A percentile compares a stretch with the other conserved stretches of the same genome.
Evolutionary conservation across 1,140 invertebrate genomes (phyloP).

Genomic region (Cherax quadricarinatus): DNA sequence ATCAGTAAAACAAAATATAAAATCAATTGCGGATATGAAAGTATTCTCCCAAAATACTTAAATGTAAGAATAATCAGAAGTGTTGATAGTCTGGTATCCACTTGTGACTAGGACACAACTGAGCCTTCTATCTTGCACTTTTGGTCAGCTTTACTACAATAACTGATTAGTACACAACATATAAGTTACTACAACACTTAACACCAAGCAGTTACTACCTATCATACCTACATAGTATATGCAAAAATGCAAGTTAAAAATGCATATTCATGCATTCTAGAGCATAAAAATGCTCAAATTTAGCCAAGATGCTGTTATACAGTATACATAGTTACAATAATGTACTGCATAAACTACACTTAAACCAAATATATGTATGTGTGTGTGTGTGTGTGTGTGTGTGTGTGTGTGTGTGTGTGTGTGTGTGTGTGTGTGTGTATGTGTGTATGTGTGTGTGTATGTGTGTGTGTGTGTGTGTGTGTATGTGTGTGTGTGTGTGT

Average conservation of each 20-base stretch:
- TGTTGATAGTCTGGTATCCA: constrained; percentile 19
- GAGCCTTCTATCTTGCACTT: constrained; percentile 7
- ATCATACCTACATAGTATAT: not conserved
- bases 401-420: too few species aligned
- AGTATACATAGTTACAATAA: not conserved
- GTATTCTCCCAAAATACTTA: not conserved
- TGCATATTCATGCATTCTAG: constrained; percentile 10
- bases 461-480: constrained; percentile 21
- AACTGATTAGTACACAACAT: constrained; percentile 41
- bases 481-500: not conserved
- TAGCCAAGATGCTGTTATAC: constrained; percentile 44
- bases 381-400: too few species aligned
- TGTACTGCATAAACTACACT: not conserved
- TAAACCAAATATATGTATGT: not conserved
- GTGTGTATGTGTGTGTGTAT: too few species aligned
- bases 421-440: too few species aligned
- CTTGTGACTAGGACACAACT: constrained; percentile 38
- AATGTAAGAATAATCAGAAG: not conserved
- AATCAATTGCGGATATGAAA: too few species aligned
- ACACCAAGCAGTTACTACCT: constrained; percentile 30
- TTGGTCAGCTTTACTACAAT: constrained; percentile 25
- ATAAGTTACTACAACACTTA: constrained; percentile 38
- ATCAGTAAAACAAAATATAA: not conserved
- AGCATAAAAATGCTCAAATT: constrained; percentile 14
- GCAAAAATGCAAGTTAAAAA: constrained; percentile 29